Conservation (phyloP, 2,888 invertebrate genomes). For the Strigamia transsilvanica region DNA sequence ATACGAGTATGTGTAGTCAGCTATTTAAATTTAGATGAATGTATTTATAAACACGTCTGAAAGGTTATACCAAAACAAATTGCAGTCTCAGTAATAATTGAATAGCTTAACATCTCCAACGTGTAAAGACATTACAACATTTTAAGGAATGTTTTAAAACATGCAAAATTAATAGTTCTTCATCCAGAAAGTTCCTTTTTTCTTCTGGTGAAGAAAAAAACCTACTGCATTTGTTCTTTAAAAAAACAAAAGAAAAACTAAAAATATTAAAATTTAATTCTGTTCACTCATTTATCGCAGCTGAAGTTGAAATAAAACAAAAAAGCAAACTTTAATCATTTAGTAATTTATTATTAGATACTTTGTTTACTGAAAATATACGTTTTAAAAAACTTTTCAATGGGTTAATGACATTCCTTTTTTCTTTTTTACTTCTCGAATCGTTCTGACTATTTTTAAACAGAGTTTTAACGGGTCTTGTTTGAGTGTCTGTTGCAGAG, state of each 20-base stretch:
- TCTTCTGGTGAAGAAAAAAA: background rate
- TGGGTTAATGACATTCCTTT: background rate
- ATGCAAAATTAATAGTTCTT: background rate
- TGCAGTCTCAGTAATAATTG: constrained; percentile 13
- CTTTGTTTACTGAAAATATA: background rate
- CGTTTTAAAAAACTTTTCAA: background rate
- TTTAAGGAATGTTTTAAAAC: background rate
- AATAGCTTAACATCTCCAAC: background rate
- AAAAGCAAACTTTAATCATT: background rate
- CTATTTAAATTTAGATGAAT: constrained; percentile 27
- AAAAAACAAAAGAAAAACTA: background rate
- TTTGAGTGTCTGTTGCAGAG: background rate
- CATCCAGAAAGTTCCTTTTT: background rate
- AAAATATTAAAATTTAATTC: background rate
- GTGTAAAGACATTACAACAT: background rate
- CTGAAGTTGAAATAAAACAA: no score
- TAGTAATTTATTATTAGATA: no score
- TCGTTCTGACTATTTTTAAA: constrained; percentile 7
- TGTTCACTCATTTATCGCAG: no score
- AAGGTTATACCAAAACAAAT: background rate
- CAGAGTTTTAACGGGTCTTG: background rate
- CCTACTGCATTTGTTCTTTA: background rate
- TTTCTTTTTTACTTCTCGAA: background rate
- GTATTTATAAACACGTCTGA: constrained; percentile 27
- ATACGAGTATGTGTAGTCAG: constrained; percentile 6